Evolutionary conservation across 2,797 vertebrate species (phyloP).

Genomic region (Propithecus perrieri): DNA sequence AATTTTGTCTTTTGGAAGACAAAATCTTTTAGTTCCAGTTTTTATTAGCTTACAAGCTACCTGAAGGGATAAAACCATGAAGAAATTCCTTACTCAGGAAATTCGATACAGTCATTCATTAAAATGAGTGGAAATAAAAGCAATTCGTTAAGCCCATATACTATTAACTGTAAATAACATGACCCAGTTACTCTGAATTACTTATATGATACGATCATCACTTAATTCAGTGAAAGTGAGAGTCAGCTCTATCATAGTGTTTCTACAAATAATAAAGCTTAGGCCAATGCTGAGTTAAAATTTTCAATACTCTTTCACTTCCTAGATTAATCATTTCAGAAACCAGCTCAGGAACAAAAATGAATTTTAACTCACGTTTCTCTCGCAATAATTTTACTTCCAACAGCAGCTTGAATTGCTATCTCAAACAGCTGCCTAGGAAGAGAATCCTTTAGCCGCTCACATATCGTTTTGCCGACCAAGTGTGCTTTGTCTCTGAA

Average conservation of each 20-base stretch:
- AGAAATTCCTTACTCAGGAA: slow-evolving; percentile 24
- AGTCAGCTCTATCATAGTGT: not conserved
- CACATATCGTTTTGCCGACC: slow-evolving; percentile 93
- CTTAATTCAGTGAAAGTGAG: not conserved
- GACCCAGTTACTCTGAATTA: not conserved
- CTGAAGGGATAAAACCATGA: slow-evolving; percentile 17
- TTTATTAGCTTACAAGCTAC: not conserved
- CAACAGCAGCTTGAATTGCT: slow-evolving; percentile 94
- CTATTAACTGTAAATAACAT: not conserved
- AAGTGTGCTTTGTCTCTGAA: slow-evolving; percentile 90
- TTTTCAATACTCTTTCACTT: slow-evolving; percentile 14
- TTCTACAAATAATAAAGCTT: not conserved
- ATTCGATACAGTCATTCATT: not conserved
- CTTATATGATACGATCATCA: not conserved
- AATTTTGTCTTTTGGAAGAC: not conserved
- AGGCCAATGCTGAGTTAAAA: not conserved
- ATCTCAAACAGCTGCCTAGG: slow-evolving; percentile 98
- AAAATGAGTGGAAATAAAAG: slow-evolving; percentile 24
- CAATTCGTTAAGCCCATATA: not conserved
- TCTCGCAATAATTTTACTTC: slow-evolving; percentile 94
- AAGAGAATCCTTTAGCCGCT: slow-evolving; percentile 93
- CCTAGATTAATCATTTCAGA: not conserved
- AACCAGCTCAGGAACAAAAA: not conserved
- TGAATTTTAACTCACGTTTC: slow-evolving; percentile 92
- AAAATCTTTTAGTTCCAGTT: not conserved